Evolutionary conservation across 2,888 invertebrate species (phyloP), one percentile per base, ranked within the genome.

Genomic region (Steromphala cineraria): DNA sequence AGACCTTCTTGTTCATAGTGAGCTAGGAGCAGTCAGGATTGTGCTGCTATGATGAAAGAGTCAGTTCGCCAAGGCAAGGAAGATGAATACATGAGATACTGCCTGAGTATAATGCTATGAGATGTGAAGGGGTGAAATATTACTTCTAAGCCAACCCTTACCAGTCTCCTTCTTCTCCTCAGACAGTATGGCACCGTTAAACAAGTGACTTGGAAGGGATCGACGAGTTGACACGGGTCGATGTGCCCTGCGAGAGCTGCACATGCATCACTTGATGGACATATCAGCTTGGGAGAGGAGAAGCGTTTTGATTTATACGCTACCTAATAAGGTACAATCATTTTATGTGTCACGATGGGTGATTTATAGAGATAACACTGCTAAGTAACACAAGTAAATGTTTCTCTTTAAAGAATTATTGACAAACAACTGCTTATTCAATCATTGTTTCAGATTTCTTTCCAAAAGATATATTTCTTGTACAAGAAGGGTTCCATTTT

Each of bases 181-280:
- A 71, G 71, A 71, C 71, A 36, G 17, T 31, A 36, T 17, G 71
- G 71, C 71, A 71, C 71, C 71, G 71, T 36, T 19, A 36, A 36
- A 21, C 36, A 31, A 71, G 71, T 71, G 40, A 17, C 36, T 71
- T 8, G 36, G 71, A 71, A 71, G 36, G 36, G n/a, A 71, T 71
- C 19, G 40, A 36, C 17, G 71, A 19, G 71, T 40, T 71, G 15
- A 40, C 19, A 40, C 24, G 15, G 28, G 71, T 36, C 36, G 71
- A 71, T 71, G 31, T 40, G 71, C 71, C 71, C 36, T 71, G 71
- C 71, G 40, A 31, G 71, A 71, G 40, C 71, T 71, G 71, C 71
- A 71, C 71, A 36, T 36, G 71, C 71, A 71, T 71, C n/a, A 71
- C 24, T 71, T 40, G 31, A 62, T 71, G 36, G 71, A 71, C 71